Conservation (phyloP, 2,888 invertebrate species). For the Germaria angustata region DNA sequence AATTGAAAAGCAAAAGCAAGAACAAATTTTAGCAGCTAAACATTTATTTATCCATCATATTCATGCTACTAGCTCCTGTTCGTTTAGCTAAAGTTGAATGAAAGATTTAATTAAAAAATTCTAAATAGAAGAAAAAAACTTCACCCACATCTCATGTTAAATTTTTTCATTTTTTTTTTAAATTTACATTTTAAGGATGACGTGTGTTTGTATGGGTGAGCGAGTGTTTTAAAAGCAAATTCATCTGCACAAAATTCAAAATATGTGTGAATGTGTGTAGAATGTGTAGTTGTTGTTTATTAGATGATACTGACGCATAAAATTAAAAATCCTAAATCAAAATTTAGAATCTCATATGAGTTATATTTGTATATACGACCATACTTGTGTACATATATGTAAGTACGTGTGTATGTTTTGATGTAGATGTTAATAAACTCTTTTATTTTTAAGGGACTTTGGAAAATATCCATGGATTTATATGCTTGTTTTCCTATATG, state of each 20-base stretch:
- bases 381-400: neutral
- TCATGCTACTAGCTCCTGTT: neutral
- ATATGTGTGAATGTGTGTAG: conserved; percentile 12
- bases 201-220: neutral
- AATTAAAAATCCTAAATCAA: conserved; percentile 69
- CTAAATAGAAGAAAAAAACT: conserved; percentile 37
- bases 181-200: conserved; percentile 15
- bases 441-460: conserved; percentile 22
- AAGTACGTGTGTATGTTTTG: neutral
- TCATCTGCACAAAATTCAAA: conserved; percentile 65
- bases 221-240: conserved; percentile 31
- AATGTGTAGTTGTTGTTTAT: neutral
- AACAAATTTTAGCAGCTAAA: neutral
- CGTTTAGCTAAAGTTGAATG: neutral
- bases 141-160: conserved; percentile 61
- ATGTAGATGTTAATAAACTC: conserved; percentile 45
- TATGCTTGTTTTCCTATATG: neutral
- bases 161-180: conserved; percentile 30
- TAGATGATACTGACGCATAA: conserved; percentile 56
- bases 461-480: conserved; percentile 11
- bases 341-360: conserved; percentile 60
- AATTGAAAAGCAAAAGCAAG: conserved; percentile 53
- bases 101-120: conserved; percentile 66
- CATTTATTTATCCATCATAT: neutral
- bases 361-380: conserved; percentile 29